phyloP scores from a whole-genome alignment of 2,797 vertebrate species.

The Vireo griseus region DNA sequence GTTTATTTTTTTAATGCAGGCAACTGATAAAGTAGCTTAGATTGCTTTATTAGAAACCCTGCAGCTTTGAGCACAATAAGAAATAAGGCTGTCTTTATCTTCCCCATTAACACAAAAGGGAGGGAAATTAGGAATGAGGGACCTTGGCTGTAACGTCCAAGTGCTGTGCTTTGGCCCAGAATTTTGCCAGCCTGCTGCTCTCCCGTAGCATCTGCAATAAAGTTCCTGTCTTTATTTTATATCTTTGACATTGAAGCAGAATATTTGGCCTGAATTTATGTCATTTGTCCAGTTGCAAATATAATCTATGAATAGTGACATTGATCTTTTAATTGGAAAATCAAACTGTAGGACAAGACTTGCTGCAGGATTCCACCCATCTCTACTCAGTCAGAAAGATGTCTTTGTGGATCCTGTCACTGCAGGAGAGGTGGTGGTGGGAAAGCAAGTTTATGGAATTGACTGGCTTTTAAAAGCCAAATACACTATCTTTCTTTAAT shows the following conservation, averaged over 20 bases:
- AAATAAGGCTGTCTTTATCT: not conserved
- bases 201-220: constrained; percentile 31
- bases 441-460: not conserved
- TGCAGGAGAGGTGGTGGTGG: not conserved
- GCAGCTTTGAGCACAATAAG: not conserved
- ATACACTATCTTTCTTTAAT: not conserved
- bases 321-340: constrained; percentile 68
- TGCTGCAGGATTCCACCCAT: constrained; percentile 23
- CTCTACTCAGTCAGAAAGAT: not conserved
- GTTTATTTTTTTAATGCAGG: not conserved
- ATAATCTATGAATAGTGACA: constrained; percentile 40
- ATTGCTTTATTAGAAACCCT: not conserved
- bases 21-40: not conserved
- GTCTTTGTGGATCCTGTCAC: not conserved
- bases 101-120: not conserved
- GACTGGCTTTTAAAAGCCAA: not conserved
- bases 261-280: constrained; percentile 67
- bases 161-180: not conserved
- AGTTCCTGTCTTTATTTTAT: constrained; percentile 30
- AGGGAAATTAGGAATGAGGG: not conserved
- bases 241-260: constrained; percentile 60
- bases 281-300: constrained; percentile 60
- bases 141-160: not conserved
- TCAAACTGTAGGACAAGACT: constrained; percentile 27
- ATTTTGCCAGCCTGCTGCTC: constrained; percentile 7